Conservation (phyloP, 2,113 vertebrate species). For the Dicerorhinus sumatrensis region DNA sequence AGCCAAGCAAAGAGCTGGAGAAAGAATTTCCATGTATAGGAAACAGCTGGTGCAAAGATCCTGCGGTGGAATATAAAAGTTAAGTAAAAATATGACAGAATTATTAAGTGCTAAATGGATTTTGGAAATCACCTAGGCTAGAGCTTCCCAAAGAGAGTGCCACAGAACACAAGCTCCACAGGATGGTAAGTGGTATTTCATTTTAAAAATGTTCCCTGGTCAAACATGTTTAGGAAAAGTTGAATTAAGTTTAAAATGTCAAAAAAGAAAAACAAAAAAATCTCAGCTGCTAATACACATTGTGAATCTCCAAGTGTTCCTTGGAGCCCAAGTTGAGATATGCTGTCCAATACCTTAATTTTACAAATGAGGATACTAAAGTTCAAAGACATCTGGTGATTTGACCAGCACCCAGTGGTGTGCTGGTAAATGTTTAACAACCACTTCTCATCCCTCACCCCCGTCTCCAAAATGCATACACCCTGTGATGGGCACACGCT, state of each 20-base stretch:
- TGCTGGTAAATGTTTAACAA: neutral
- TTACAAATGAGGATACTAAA: neutral
- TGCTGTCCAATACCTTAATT: neutral
- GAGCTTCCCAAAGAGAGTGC: neutral
- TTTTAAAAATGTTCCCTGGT: neutral
- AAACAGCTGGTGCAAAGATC: neutral
- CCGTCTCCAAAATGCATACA: no score
- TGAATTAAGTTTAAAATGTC: neutral
- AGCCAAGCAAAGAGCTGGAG: neutral
- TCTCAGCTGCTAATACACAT: neutral
- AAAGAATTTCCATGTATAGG: neutral
- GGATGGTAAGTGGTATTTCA: neutral
- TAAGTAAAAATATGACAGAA: neutral
- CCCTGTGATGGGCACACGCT: neutral
- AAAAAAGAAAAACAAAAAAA: neutral
- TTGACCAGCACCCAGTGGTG: neutral
- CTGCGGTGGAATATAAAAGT: neutral
- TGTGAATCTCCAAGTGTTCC: neutral
- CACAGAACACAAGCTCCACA: neutral
- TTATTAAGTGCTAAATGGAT: neutral
- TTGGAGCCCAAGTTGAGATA: neutral
- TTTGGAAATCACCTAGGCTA: neutral
- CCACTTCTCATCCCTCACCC: neutral
- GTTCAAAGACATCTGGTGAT: neutral
- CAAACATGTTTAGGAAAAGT: neutral